Evolutionary conservation across 2,888 invertebrate species (phyloP).

Genomic region (Sinodicranocentrus sp.): DNA sequence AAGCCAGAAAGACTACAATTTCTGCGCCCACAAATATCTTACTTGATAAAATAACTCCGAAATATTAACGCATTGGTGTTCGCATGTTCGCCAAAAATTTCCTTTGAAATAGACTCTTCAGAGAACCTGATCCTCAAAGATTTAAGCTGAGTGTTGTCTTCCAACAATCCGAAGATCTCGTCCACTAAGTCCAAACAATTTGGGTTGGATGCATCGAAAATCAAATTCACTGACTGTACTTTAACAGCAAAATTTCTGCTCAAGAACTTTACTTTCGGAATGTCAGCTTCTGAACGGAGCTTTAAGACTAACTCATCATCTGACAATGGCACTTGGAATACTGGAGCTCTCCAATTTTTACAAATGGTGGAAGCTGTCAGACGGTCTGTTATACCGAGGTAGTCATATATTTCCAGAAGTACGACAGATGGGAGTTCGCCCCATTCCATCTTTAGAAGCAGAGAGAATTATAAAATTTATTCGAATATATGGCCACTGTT

Average conservation of each 20-base stretch:
- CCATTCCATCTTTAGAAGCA: conserved; percentile 71
- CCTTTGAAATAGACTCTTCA: conserved; percentile 66
- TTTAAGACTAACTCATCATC: conserved; percentile 65
- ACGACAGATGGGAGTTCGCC: conserved; percentile 74
- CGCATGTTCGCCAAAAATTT: conserved; percentile 64
- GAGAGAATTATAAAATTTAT: too few relatives aligned
- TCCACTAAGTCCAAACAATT: conserved; percentile 71
- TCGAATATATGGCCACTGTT: too few relatives aligned
- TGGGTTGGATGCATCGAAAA: conserved; percentile 69
- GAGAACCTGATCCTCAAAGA: conserved; percentile 71
- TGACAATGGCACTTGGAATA: conserved; percentile 74
- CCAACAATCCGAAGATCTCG: conserved; percentile 69
- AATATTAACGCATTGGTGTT: conserved; percentile 63
- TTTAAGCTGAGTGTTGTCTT: conserved; percentile 69
- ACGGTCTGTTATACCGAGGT: conserved; percentile 69
- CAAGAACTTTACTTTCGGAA: conserved; percentile 67
- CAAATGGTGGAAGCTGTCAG: conserved; percentile 72
- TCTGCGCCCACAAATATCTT: too few relatives aligned
- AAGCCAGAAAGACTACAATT: too few relatives aligned
- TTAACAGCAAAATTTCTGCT: conserved; percentile 69
- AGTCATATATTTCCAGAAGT: conserved; percentile 73
- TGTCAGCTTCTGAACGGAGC: conserved; percentile 62
- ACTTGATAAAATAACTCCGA: conserved; percentile 72
- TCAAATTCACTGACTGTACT: conserved; percentile 69
- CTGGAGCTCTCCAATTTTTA: conserved; percentile 73